Evolutionary conservation across 2,888 invertebrate species (phyloP), one percentile per base, ranked within the genome.

Genomic region (Adela reaumurella): DNA sequence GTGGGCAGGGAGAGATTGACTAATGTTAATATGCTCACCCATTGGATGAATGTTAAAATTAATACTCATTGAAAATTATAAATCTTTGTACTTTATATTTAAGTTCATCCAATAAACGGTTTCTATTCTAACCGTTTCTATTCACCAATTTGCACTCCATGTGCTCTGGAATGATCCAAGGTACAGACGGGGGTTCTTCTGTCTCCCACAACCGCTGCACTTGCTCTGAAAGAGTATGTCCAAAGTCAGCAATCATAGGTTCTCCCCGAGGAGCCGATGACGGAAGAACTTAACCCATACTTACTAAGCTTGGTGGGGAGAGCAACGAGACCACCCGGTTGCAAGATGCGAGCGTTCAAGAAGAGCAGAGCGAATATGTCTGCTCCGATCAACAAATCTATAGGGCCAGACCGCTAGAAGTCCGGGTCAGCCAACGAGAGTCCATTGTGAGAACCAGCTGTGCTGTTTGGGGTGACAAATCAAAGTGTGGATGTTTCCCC

Each of bases 61-160:
- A n/a, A n/a, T n/a, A n/a, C n/a, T n/a, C n/a, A n/a, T n/a, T n/a
- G n/a, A n/a, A n/a, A n/a, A n/a, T n/a, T n/a, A n/a, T n/a, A n/a
- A n/a, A n/a, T n/a, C n/a, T n/a, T n/a, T n/a, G n/a, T n/a, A n/a
- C n/a, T n/a, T n/a, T n/a, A n/a, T n/a, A n/a, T n/a, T n/a, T n/a
- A n/a, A n/a, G n/a, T n/a, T n/a, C n/a, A n/a, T n/a, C n/a, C n/a
- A n/a, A n/a, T n/a, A n/a, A n/a, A n/a, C 14, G 24, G 42, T 45
- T 45, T 20, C 42, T 45, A 10, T 42, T 42, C 16, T 42, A 45
- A 24, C 46, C 42, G 18, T 43, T 43, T 19, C 46, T 19, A 17
- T 49, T 45, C 11, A 46, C 45, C 24, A 42, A 19, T 17, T 48
- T 45, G 19, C 48, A 46, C 43, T 49, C 46, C 29, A n/a, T 17